These are phyloP conservation scores for Bradypodion pumilum DNA, from an alignment of 2,797 vertebrate genomes.

Conservation along the genomic window DNA sequence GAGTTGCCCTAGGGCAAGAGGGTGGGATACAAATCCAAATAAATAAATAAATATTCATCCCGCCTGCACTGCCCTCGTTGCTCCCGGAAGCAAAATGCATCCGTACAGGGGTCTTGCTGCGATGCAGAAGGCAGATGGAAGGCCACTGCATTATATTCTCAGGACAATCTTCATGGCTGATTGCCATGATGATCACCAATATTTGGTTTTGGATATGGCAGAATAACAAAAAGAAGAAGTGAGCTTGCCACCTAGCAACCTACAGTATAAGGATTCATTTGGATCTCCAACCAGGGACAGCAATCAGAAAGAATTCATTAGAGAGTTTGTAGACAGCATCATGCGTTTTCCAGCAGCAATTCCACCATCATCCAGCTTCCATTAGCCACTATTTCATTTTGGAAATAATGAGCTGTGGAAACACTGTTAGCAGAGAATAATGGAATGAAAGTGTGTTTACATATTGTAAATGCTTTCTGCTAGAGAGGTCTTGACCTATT, in stretches of 20 bases:
- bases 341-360: conserved; percentile 60
- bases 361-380: conserved; percentile 65
- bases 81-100: too few species aligned
- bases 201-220: too few species aligned
- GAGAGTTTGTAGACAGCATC: conserved; percentile 55
- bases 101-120: too few species aligned
- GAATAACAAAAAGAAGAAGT: too few species aligned
- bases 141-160: too few species aligned
- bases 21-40: too few species aligned
- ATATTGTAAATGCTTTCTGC: conserved; percentile 60
- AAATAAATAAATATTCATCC: too few species aligned
- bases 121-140: too few species aligned
- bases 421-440: conserved; percentile 65
- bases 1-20: too few species aligned
- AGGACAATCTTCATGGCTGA: too few species aligned
- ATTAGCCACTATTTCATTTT: conserved; percentile 69
- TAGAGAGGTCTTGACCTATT: conserved; percentile 58
- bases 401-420: conserved; percentile 72
- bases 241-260: conserved; percentile 54
- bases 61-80: too few species aligned
- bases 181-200: too few species aligned
- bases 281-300: conserved; percentile 57
- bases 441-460: conserved; percentile 64
- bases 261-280: conserved; percentile 64
- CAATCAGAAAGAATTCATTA: conserved; percentile 63